Evolutionary conservation across 2,113 vertebrate genomes (phyloP).

Genomic region (Sula dactylatra): DNA sequence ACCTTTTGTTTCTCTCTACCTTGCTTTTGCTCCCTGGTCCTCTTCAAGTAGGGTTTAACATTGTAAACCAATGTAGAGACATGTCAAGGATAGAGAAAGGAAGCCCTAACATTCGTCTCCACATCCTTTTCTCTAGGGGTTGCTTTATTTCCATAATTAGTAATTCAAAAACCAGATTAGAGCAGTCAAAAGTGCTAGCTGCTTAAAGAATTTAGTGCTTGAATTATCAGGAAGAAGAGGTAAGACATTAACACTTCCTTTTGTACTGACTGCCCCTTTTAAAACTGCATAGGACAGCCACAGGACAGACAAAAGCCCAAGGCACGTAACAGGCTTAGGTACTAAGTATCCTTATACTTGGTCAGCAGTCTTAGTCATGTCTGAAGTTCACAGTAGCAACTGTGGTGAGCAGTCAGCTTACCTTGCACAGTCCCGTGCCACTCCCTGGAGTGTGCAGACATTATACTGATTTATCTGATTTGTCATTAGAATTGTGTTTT

Average conservation of each 20-base stretch:
- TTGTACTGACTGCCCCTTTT: neutral
- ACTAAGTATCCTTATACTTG: neutral
- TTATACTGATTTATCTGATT: neutral
- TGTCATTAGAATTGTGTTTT: neutral
- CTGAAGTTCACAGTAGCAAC: neutral
- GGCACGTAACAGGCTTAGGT: neutral
- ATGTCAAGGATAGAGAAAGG: neutral
- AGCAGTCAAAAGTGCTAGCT: neutral
- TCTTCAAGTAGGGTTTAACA: neutral
- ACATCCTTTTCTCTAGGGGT: neutral
- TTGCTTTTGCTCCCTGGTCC: neutral
- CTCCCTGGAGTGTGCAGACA: neutral
- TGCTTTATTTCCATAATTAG: neutral
- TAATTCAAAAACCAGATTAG: neutral
- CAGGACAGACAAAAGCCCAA: neutral
- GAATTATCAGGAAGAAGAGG: neutral
- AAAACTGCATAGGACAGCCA: neutral
- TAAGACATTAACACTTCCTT: neutral
- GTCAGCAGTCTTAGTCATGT: neutral
- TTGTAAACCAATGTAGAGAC: neutral
- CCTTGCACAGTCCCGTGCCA: neutral
- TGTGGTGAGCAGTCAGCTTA: neutral
- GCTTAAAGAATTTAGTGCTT: neutral
- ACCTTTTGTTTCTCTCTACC: neutral
- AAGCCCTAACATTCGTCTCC: neutral